Conservation (phyloP, 2,888 invertebrate genomes). For the Dasysyrphus tricinctus region DNA sequence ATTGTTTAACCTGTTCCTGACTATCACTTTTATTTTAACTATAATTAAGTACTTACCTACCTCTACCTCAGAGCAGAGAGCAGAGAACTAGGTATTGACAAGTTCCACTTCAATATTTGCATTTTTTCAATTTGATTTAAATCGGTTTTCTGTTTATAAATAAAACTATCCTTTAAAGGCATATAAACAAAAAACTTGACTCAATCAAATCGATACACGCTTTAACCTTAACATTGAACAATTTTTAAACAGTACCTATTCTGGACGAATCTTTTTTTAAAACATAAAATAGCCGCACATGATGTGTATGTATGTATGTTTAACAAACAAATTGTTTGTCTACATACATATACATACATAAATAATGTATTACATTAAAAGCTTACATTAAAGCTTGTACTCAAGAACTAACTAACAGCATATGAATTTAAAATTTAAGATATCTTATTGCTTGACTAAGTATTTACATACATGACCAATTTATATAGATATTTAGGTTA, state of each 20-base stretch:
- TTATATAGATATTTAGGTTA: too few relatives aligned
- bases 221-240: slow-evolving; percentile 17
- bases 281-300: background rate
- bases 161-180: background rate
- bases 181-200: background rate
- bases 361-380: too few relatives aligned
- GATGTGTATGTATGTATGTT: too few relatives aligned
- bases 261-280: background rate
- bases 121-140: background rate
- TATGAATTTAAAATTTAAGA: too few relatives aligned
- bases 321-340: too few relatives aligned
- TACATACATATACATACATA: too few relatives aligned
- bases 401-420: too few relatives aligned
- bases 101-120: background rate
- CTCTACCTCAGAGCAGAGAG: background rate
- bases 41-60: background rate
- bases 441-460: too few relatives aligned
- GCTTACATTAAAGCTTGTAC: too few relatives aligned
- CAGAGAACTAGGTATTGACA: slow-evolving; percentile 4
- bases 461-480: too few relatives aligned
- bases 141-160: background rate
- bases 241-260: background rate
- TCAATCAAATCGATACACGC: background rate
- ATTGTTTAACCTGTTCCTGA: background rate
- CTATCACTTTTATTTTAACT: background rate